Percentiles rank a stretch among this genome's conserved stretches.
Evolutionary conservation across 2,797 vertebrate species (phyloP).

Genomic region (Knipowitschia caucasica): DNA sequence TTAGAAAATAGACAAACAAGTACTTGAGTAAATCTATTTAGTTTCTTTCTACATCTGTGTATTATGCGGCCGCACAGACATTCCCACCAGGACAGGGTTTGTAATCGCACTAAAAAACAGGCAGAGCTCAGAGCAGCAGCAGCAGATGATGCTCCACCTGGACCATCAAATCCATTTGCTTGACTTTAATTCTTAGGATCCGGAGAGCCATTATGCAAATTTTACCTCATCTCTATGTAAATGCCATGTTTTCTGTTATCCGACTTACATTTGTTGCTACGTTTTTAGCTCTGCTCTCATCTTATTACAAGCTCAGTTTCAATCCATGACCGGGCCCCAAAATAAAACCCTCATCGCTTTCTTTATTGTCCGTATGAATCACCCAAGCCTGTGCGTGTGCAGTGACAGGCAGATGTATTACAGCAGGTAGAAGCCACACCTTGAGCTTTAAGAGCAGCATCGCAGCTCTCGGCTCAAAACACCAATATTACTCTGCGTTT

Average conservation of each 20-base stretch:
- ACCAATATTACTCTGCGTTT: slow-evolving; percentile 16
- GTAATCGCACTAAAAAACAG: slow-evolving; percentile 44
- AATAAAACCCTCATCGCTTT: slow-evolving; percentile 33
- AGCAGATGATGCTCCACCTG: slow-evolving; percentile 41
- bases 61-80: slow-evolving; percentile 26
- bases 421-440: slow-evolving; percentile 29
- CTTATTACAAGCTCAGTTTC: slow-evolving; percentile 23
- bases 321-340: slow-evolving; percentile 26
- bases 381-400: slow-evolving; percentile 26
- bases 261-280: slow-evolving; percentile 20
- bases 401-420: slow-evolving; percentile 51
- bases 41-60: not conserved
- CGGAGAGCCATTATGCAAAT: slow-evolving; percentile 54
- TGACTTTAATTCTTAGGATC: slow-evolving; percentile 47
- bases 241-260: slow-evolving; percentile 39
- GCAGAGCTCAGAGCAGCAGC: slow-evolving; percentile 24
- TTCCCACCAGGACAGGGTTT: slow-evolving; percentile 34
- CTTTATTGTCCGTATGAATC: slow-evolving; percentile 54
- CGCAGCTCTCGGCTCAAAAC: slow-evolving; percentile 13
- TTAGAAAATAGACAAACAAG: not conserved
- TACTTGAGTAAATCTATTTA: not conserved
- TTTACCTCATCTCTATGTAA: slow-evolving; percentile 55
- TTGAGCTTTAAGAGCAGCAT: slow-evolving; percentile 27
- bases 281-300: slow-evolving; percentile 25
- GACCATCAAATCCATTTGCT: slow-evolving; percentile 37